Conservation (phyloP, 2,113 vertebrate species). For the Helogale parvula region DNA sequence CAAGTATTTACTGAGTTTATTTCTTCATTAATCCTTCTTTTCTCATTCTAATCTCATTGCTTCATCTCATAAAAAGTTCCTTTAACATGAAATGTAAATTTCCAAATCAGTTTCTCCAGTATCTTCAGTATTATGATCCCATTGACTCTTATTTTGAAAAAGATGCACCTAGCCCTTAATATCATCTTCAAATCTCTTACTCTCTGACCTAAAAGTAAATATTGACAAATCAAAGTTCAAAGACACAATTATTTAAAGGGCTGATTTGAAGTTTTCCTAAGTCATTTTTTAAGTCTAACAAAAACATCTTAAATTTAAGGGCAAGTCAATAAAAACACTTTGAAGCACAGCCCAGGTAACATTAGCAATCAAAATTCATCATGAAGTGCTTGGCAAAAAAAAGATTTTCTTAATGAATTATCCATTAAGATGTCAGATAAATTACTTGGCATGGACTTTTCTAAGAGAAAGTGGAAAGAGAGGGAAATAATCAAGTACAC, state of each 20-base stretch:
- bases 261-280: conserved; percentile 2
- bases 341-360: neutral
- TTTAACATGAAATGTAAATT: neutral
- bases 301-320: conserved; percentile 40
- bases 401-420: conserved; percentile 70
- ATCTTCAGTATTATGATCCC: neutral
- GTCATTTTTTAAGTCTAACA: conserved; percentile 35
- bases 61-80: neutral
- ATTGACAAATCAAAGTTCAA: neutral
- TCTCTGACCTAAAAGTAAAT: neutral
- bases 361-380: conserved; percentile 58
- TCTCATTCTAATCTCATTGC: neutral
- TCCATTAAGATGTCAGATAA: conserved; percentile 64
- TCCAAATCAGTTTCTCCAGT: neutral
- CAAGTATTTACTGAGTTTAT: neutral
- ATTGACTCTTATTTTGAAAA: neutral
- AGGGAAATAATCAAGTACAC: neutral
- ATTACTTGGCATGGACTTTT: conserved; percentile 62
- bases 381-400: conserved; percentile 35
- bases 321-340: conserved; percentile 63
- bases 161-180: neutral
- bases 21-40: neutral
- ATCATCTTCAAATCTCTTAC: neutral
- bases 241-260: neutral
- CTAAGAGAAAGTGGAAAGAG: neutral